Evolutionary conservation across 2,888 invertebrate genomes (phyloP).

Genomic region (Stenoptilia bipunctidactyla): DNA sequence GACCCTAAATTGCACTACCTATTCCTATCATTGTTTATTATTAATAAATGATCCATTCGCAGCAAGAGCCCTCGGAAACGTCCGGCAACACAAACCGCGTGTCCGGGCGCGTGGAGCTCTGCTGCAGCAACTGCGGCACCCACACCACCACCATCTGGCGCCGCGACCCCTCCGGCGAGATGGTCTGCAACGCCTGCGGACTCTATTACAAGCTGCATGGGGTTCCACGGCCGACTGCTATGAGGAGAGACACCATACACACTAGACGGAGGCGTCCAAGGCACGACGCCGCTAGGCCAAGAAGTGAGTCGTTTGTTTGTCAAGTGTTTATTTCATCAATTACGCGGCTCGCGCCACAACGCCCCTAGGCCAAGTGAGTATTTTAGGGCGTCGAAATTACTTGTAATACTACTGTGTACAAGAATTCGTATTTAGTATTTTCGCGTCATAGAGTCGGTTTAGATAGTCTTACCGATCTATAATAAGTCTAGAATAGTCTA

Average conservation of each 20-base stretch:
- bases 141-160: conserved; percentile 98
- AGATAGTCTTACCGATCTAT: too few species aligned
- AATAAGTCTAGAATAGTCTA: too few species aligned
- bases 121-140: conserved; percentile 98
- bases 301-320: conserved; percentile 58
- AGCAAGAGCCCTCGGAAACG: conserved; percentile 28
- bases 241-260: conserved; percentile 97
- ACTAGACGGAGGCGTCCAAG: conserved; percentile 91
- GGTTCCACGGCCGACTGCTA: conserved; percentile 92
- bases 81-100: conserved; percentile 18
- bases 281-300: conserved; percentile 71
- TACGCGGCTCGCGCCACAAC: too few species aligned
- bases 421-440: too few species aligned
- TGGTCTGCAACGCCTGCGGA: conserved; percentile 99
- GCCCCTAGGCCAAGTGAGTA: too few species aligned
- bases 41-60: conserved; percentile 4
- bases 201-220: conserved; percentile 97
- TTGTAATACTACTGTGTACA: too few species aligned
- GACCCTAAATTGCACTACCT: too few species aligned
- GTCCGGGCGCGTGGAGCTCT: conserved; percentile 80
- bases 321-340: too few species aligned
- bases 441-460: too few species aligned
- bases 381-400: too few species aligned
- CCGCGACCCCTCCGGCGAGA: conserved; percentile 95
- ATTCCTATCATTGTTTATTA: too few species aligned